phyloP scores from a whole-genome alignment of 2,797 vertebrate genomes.

The Parauchenoglanis punctatus region DNA sequence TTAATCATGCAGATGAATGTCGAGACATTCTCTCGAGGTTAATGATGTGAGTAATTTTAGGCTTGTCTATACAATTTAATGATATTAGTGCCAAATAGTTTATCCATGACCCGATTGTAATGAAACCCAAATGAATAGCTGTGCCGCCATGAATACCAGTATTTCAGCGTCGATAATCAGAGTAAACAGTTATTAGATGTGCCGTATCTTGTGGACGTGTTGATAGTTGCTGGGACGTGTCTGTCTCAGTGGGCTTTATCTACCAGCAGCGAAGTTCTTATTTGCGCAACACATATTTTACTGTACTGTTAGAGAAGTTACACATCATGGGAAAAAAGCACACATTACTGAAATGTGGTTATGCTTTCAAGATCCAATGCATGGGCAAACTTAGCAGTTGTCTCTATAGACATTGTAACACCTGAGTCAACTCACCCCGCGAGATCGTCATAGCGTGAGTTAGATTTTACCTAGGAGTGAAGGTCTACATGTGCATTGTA shows the following conservation, averaged over 20 bases:
- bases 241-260: neutral
- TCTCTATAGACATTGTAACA: neutral
- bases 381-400: neutral
- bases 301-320: neutral
- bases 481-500: neutral
- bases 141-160: neutral
- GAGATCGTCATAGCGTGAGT: neutral
- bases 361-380: neutral
- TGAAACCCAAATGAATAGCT: neutral
- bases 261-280: neutral
- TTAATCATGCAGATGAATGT: neutral
- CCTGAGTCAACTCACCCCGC: neutral
- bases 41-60: neutral
- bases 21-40: neutral
- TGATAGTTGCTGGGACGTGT: neutral
- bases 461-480: neutral
- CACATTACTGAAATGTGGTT: constrained; percentile 1
- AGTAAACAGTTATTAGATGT: neutral
- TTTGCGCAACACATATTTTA: neutral
- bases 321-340: neutral
- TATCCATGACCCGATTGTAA: neutral
- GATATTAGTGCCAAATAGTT: neutral
- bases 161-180: neutral
- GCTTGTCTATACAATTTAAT: neutral
- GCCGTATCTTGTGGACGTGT: neutral